Evolutionary conservation across 2,797 vertebrate genomes (phyloP), one percentile per base, ranked within the genome.

Genomic region (Enteromius anoplus): DNA sequence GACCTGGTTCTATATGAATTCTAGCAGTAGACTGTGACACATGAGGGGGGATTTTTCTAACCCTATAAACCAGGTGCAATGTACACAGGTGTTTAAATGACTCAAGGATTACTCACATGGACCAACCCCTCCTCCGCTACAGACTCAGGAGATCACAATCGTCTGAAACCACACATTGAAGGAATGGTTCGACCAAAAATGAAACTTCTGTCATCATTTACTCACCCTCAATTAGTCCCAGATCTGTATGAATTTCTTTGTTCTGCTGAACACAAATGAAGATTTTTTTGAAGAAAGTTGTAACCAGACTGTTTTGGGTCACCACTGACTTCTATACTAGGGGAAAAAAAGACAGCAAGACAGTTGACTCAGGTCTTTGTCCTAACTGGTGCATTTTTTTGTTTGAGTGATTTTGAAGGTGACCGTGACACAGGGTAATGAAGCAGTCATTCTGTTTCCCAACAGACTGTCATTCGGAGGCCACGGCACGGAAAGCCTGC

Each of bases 71-170:
- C 73, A 81, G 68, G 11, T 81, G 42, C 21, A 37, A 32, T 73
- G 32, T 81, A 73, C 69, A 37, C 55, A 64, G 29, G 42, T 64
- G 51, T 80, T 60, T 45, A 80, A 45, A 49, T 73, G 69, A 62
- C 55, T 81, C 58, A 51, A 19, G 55, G 21, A 49, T 81, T 81
- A 73, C 69, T 51, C 79, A 71, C 7, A 21, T 80, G 37, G 40
- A 71, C 17, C 23, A 60, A 26, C 23, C 51, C 45, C 9, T 11
- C 34, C 49, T 68, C 32, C 45, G 2, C 77, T 68, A 49, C 77
- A 42, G 15, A 37, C 64, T 79, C n/a, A 14, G 1, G 70, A 72
- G 15, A 29, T 76, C 37, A 62, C 58, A 15, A 26, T 17, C 26
- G 1, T 62, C 26, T 64, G 42, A 64, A 62, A 80, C 65, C 78